phyloP scores from a whole-genome alignment of 2,797 vertebrate species.

The Lacerta bilineata region DNA sequence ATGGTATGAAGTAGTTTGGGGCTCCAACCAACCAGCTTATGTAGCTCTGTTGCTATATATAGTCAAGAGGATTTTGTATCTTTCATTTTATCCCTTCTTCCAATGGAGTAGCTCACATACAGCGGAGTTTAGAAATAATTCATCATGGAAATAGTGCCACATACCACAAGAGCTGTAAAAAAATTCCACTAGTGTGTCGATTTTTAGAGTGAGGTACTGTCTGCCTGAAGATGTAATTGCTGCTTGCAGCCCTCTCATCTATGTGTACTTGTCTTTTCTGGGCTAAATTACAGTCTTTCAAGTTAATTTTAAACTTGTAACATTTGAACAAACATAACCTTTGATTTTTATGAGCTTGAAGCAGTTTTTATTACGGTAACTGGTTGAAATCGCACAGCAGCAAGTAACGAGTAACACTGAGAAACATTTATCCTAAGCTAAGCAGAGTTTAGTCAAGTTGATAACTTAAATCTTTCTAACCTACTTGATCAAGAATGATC shows the following conservation, averaged over 20 bases:
- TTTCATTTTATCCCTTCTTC: conserved; percentile 37
- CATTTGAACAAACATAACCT: conserved; percentile 33
- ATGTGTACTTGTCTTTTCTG: conserved; percentile 13
- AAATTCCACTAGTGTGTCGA: conserved; percentile 13
- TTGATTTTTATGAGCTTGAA: conserved; percentile 22
- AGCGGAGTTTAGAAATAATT: conserved; percentile 28
- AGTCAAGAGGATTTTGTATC: conserved; percentile 14
- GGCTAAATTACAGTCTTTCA: conserved; percentile 36
- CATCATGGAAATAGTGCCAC: conserved; percentile 8
- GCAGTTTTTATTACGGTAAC: neutral
- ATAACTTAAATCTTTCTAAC: conserved; percentile 35
- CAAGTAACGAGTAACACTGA: conserved; percentile 32
- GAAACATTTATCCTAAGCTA: conserved; percentile 4
- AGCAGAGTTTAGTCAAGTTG: neutral
- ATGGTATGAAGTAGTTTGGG: neutral
- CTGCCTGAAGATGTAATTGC: conserved; percentile 27
- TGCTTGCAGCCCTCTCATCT: conserved; percentile 11
- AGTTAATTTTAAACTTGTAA: conserved; percentile 27
- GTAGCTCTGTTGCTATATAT: neutral
- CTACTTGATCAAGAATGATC: conserved; percentile 41
- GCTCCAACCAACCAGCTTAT: conserved; percentile 18
- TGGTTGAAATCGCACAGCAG: conserved; percentile 44
- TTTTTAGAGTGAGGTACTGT: conserved; percentile 20
- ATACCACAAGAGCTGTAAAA: neutral
- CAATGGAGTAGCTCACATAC: conserved; percentile 26